These are phyloP conservation scores for Lophochroa leadbeateri DNA, from an alignment of 2,113 vertebrate species.

Conservation along the genomic window DNA sequence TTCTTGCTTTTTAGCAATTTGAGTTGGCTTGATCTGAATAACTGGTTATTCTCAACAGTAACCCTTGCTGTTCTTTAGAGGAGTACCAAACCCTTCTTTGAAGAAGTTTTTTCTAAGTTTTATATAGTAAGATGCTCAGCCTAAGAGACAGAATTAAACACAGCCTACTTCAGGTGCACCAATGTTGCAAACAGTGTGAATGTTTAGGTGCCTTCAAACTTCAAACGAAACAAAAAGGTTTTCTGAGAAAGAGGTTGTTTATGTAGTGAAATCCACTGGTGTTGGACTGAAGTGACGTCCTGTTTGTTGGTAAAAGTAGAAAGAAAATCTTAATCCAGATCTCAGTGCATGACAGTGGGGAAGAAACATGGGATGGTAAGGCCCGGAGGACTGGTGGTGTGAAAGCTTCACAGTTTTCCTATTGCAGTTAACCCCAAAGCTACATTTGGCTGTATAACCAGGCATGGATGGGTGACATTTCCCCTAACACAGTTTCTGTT, in stretches of 20 bases:
- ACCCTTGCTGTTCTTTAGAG: not conserved
- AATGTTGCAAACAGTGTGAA: not conserved
- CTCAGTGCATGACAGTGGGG: not conserved
- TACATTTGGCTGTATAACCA: not conserved
- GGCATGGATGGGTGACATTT: not conserved
- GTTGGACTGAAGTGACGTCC: not conserved
- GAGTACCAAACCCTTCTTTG: not conserved
- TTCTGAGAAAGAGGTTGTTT: not conserved
- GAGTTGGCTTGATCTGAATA: not conserved
- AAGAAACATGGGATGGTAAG: not conserved
- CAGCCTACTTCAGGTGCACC: not conserved
- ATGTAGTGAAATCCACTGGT: not conserved
- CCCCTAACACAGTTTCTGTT: not conserved
- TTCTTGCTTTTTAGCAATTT: not conserved
- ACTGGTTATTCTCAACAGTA: not conserved
- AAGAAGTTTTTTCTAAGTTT: not conserved
- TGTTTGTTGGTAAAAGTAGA: not conserved
- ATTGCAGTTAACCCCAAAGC: not conserved
- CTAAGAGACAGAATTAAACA: not conserved
- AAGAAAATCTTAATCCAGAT: not conserved
- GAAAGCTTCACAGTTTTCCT: not conserved
- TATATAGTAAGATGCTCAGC: not conserved
- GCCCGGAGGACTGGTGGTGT: rapidly evolving
- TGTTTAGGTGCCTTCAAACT: not conserved
- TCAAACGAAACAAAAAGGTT: not conserved